Base-by-base conservation (phyloP, 1,140 invertebrate species). In the Parasteatoda tepidariorum region DNA sequence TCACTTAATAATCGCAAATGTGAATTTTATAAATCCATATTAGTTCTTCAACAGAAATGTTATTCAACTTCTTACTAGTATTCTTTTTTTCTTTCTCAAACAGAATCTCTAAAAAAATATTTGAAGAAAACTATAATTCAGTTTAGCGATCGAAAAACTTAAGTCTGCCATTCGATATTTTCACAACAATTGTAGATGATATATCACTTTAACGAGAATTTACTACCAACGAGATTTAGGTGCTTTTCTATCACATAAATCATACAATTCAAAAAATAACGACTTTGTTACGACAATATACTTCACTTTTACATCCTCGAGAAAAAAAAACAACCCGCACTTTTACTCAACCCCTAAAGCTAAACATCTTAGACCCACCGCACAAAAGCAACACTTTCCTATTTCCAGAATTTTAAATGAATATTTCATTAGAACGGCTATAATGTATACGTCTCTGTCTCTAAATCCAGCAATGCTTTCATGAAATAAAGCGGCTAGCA, bases 371-470 rank as follows among this genome's bases (percentile, higher is more conserved):
- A 59, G n/a, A 9, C 57, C 11, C 57, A 48, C 41, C 41, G 7
- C 57, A 59, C 15, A 22, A n/a, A n/a, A n/a, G n/a, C 57, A 22
- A 59, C 18, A 59, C 57, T 59, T 26, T 26, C 24, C n/a, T 22
- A 59, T 59, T 59, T 59, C 57, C 15, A 59, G 24, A 59, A 59
- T 26, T 26, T 22, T n/a, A 59, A 59, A 59, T 59, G 57, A 59
- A 59, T 59, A 59, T 59, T 59, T 59, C 57, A 59, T 59, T 26
- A 59, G 57, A 26, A n/a, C 6, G n/a, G 57, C n/a, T 22, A 59
- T 59, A 22, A 59, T 26, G 57, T 59, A 59, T 59, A 59, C 57
- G 57, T 7, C 57, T 59, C 57, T 26, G 2, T n/a, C n/a, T n/a
- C 7, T 22, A 59, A 59, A 59, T 59, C 57, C 57, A 48, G 9